phyloP scores from a whole-genome alignment of 2,797 vertebrate species.

The Chanos chanos region DNA sequence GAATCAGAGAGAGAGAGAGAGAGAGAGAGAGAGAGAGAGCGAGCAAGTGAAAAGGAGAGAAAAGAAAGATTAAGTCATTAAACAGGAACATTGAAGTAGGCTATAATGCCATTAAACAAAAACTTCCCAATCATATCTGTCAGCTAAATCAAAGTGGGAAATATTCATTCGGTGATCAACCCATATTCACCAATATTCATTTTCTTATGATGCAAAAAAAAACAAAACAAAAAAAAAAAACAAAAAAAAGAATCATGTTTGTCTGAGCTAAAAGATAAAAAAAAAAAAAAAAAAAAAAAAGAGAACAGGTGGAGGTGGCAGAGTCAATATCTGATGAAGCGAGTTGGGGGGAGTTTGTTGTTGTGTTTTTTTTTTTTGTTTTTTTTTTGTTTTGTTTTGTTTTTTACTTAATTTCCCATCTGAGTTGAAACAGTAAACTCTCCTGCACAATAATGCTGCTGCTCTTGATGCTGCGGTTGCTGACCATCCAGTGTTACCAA shows the following conservation, averaged over 20 bases:
- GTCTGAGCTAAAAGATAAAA: constrained; percentile 31
- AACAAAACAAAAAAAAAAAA: constrained; percentile 31
- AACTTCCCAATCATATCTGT: constrained; percentile 11
- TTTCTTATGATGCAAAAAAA: constrained; percentile 48
- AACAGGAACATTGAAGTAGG: constrained; percentile 27
- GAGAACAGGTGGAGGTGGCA: constrained; percentile 43
- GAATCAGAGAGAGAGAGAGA: constrained; percentile 48
- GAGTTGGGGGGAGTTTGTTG: too few species aligned
- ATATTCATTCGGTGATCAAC: constrained; percentile 58
- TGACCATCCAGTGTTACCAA: constrained; percentile 75
- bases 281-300: constrained; percentile 17
- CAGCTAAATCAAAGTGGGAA: constrained; percentile 33
- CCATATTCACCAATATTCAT: constrained; percentile 57
- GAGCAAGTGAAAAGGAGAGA: background rate
- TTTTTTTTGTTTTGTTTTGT: too few species aligned
- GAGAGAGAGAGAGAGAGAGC: background rate
- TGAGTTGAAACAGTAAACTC: constrained; percentile 60
- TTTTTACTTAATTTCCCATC: constrained; percentile 69
- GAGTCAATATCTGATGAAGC: constrained; percentile 66
- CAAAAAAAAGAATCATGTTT: constrained; percentile 23
- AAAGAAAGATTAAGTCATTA: constrained; percentile 12
- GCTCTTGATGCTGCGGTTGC: constrained; percentile 62
- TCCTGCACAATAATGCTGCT: constrained; percentile 43
- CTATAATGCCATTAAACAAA: constrained; percentile 21
- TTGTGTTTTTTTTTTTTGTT: too few species aligned